Evolutionary conservation across 1,140 invertebrate species (phyloP).

Genomic region (Caligus rogercresseyi): DNA sequence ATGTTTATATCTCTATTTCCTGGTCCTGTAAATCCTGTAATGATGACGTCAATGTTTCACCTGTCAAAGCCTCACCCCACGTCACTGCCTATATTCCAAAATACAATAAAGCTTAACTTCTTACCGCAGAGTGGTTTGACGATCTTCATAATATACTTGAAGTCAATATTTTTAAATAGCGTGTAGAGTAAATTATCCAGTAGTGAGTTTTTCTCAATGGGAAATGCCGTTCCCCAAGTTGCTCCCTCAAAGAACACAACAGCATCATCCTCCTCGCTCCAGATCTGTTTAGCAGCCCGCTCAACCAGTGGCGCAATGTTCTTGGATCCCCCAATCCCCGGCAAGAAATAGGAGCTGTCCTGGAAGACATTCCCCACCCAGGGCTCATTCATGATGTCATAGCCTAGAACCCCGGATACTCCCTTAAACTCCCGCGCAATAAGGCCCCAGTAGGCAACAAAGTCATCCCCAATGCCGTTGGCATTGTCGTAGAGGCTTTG

Average conservation of each 20-base stretch:
- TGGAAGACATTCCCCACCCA: background rate
- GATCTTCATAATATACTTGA: background rate
- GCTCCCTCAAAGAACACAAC: slow-evolving; percentile 4
- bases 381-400: slow-evolving; percentile 12
- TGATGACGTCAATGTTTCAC: too few relatives aligned
- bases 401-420: background rate
- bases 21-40: too few relatives aligned
- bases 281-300: background rate
- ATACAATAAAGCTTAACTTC: too few relatives aligned
- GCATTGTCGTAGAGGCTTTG: slow-evolving; percentile 10
- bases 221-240: slow-evolving; percentile 4
- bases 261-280: background rate
- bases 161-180: background rate
- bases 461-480: background rate
- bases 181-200: background rate
- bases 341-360: background rate
- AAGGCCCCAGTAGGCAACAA: background rate
- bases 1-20: too few relatives aligned
- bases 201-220: background rate
- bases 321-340: background rate
- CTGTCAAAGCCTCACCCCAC: too few relatives aligned
- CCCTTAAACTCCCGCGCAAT: background rate
- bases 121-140: background rate
- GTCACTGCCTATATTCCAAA: too few relatives aligned
- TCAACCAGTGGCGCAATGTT: slow-evolving; percentile 7